Base-by-base conservation (phyloP, 2,797 vertebrate species). In the Pseudomugil gertrudae region DNA sequence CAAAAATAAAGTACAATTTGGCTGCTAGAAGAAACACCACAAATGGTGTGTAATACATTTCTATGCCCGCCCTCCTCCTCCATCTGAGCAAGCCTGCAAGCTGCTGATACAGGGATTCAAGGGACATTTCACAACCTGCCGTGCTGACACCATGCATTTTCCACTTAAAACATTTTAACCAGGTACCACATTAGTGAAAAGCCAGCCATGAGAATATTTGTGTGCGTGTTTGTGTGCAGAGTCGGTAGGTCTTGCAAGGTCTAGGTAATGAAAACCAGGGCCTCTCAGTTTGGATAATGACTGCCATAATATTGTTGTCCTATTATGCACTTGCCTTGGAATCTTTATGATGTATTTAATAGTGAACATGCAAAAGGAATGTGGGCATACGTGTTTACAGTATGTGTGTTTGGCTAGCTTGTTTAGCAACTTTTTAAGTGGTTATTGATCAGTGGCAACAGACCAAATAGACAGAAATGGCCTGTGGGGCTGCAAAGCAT, bases 341-440 rank as follows among this genome's bases (percentile, higher is more conserved):
- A 87, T 81, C 66, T 88, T 90, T 87, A 86, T 84, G 75, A 82
- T 73, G 69, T 72, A 84, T 90, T 90, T 90, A 89, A 91, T 69
- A 53, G 33, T 64, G 51, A 76, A 81, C 57, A 76, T 80, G 66
- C 66, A 61, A 36, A 36, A 48, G 45, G 30, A 54, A 66, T 71
- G 77, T 65, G 52, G 80, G 40, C 56, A 33, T 60, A 8, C 66
- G 1, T 63, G 40, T 40, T 5, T 36, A 21, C 13, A 5, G 13
- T 3, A 7, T 57, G 29, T 59, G 47, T n/a, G 52, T 17, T 47
- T 38, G 38, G 55, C 45, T 55, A 52, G 32, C 35, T 66, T 69
- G 53, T 50, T 74, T 69, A 71, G 72, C 43, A 75, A 55, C 64
- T 57, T 63, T 78, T 75, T 64, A 56, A 71, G 40, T 78, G 62